phyloP scores from a whole-genome alignment of 2,888 invertebrate species.

The Cantharis nigra region DNA sequence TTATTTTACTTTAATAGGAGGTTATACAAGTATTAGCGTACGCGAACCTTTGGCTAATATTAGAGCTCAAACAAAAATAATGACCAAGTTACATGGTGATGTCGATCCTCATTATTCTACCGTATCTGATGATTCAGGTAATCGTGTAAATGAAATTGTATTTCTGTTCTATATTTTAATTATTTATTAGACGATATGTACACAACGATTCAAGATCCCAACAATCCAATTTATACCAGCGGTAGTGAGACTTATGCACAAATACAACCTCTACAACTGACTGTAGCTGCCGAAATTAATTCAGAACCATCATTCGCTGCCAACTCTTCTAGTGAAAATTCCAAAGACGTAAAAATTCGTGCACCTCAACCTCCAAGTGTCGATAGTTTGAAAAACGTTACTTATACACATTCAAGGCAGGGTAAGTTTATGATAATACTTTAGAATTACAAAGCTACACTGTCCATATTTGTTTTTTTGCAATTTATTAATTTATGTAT shows the following conservation, averaged over 20 bases:
- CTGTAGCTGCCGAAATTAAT: constrained; percentile 51
- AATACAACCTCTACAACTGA: constrained; percentile 64
- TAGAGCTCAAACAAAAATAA: constrained; percentile 66
- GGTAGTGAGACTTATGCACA: constrained; percentile 89
- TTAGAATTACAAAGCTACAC: no score
- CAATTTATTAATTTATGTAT: neutral
- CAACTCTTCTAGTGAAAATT: constrained; percentile 43
- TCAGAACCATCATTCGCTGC: constrained; percentile 20
- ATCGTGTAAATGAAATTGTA: constrained; percentile 7
- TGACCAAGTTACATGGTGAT: constrained; percentile 50
- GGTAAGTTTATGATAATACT: constrained; percentile 48
- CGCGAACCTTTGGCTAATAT: constrained; percentile 84
- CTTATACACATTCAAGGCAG: constrained; percentile 65
- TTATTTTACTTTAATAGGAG: constrained; percentile 64
- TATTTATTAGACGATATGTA: constrained; percentile 78
- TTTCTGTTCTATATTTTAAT: constrained; percentile 3
- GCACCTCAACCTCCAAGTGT: constrained; percentile 65
- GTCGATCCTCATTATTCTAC: constrained; percentile 83
- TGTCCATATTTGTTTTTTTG: no score
- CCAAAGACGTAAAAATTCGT: constrained; percentile 43
- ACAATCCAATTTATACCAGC: constrained; percentile 68
- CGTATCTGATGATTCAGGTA: constrained; percentile 89
- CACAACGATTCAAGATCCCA: constrained; percentile 85
- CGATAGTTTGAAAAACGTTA: constrained; percentile 63
- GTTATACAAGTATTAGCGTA: constrained; percentile 90